Base-by-base conservation (phyloP, 2,888 invertebrate genomes). In the Ceraclea dissimilis region DNA sequence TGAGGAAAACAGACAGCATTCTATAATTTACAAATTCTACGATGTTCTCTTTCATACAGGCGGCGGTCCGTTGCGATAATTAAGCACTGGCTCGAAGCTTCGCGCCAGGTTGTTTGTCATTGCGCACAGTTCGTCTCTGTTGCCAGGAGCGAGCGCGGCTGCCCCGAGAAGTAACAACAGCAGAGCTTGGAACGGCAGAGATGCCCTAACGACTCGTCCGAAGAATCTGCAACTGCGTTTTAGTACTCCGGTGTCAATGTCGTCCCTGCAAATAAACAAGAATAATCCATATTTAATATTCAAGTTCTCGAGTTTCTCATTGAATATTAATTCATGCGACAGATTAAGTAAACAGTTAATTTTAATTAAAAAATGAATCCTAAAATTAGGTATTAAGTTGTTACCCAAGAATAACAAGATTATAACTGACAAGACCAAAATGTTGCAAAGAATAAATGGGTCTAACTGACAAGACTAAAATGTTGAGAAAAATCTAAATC, bases 141-240 rank as follows among this genome's bases (percentile, higher is more conserved):
- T 84, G 72, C 90, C 86, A 4, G 94, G 94, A 53, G 97, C 90
- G 65, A 98, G 79, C 52, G 94, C 90, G 52, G 96, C 95, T 59
- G 93, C 90, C 57, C 96, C 95, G 67, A 98, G 82, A 66, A 98
- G 82, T 60, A 97, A 80, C 66, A 97, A 81, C 79, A 98, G 88
- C 66, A 98, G 78, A 60, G 94, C 93, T 78, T 98, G 95, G 70
- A 98, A 90, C 52, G 96, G 96, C 63, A 96, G 80, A 19, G 95
- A 93, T 54, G 93, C 90, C 69, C 93, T 83, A 63, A 94, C 83
- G 64, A 94, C 94, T 67, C 96, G 86, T 65, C 90, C 86, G 70
- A 94, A 81, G 82, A 93, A 92, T 63, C 88, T 83, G 66, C 88
- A 88, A 56, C 92, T 86, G 66, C 88, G 83, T 60, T 81, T 76